A percentile compares a stretch with the other conserved stretches of the same genome.
Conservation (phyloP, 2,113 vertebrate species). For the Poicephalus gulielmi region DNA sequence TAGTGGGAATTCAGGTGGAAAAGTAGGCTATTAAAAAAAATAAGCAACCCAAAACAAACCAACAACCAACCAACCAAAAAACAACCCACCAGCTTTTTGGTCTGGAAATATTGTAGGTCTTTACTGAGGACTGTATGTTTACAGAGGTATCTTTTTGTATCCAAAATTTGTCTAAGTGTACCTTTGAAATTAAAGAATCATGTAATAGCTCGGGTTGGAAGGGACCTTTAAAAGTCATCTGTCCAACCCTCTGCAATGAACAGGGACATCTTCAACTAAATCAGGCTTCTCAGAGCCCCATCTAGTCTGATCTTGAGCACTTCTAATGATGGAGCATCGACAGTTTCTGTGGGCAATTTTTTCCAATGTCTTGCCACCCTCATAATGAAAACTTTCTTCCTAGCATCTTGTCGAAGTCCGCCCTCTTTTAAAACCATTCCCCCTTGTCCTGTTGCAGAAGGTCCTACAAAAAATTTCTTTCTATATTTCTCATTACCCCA, state of each 20-base stretch:
- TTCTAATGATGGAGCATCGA: fast-evolving
- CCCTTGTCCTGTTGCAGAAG: neutral
- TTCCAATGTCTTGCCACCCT: neutral
- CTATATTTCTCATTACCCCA: neutral
- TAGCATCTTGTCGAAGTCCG: neutral
- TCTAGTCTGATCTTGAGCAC: neutral
- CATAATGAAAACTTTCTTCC: neutral
- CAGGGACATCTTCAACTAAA: neutral
- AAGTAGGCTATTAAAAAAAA: neutral
- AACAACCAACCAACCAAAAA: neutral
- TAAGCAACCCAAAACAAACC: neutral
- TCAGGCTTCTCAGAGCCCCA: neutral
- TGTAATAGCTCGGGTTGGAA: neutral
- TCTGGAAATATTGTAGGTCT: neutral
- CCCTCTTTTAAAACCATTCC: neutral
- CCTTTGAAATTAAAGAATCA: neutral
- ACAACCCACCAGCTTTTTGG: neutral
- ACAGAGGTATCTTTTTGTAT: neutral
- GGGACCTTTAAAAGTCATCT: neutral
- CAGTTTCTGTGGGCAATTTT: neutral
- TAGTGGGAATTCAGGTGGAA: neutral
- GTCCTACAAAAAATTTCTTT: neutral
- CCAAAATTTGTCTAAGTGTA: neutral
- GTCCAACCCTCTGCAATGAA: neutral
- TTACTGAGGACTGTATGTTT: neutral